phyloP scores from a whole-genome alignment of 2,113 vertebrate species.

The Myrmecobius fasciatus region DNA sequence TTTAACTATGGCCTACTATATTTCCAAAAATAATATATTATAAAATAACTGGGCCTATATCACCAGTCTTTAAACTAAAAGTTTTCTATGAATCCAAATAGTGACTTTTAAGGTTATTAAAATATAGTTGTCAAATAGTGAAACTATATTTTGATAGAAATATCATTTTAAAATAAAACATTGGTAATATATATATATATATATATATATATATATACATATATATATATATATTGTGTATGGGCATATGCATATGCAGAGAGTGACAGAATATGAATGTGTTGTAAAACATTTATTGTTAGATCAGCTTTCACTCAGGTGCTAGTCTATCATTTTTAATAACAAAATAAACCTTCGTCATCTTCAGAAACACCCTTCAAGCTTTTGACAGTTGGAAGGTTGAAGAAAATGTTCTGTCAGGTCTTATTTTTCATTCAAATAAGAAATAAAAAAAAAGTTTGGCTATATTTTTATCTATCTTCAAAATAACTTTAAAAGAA shows the following conservation, averaged over 20 bases:
- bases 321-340: constrained; percentile 64
- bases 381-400: constrained; percentile 67
- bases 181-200: not conserved
- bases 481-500: constrained; percentile 65
- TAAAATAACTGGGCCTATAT: not conserved
- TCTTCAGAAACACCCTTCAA: constrained; percentile 63
- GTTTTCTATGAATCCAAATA: constrained; percentile 30
- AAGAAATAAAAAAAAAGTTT: constrained; percentile 69
- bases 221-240: constrained; percentile 7
- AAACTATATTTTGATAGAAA: constrained; percentile 36
- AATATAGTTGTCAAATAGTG: constrained; percentile 17
- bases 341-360: constrained; percentile 62
- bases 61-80: constrained; percentile 52
- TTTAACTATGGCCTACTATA: constrained; percentile 34
- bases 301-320: constrained; percentile 36
- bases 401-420: constrained; percentile 75
- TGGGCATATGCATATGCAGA: not conserved
- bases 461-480: constrained; percentile 54
- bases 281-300: not conserved
- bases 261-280: not conserved
- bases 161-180: constrained; percentile 55
- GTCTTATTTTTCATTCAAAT: constrained; percentile 74
- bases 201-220: not conserved
- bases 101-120: constrained; percentile 34
- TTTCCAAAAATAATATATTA: constrained; percentile 29